phyloP scores from a whole-genome alignment of 2,113 vertebrate species.

The Taxidea taxus region DNA sequence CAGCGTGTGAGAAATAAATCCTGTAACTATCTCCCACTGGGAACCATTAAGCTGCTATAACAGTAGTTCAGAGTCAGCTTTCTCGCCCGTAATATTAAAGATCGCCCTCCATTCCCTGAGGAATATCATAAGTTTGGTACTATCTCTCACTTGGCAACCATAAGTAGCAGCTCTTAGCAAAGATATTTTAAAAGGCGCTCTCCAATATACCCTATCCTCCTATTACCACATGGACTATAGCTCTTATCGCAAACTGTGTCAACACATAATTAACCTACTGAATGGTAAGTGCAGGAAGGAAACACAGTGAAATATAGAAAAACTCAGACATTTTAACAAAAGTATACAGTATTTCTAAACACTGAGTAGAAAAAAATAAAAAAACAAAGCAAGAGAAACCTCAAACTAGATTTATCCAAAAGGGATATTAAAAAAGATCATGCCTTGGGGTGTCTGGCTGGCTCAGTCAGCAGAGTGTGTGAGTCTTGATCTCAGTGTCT shows the following conservation, averaged over 20 bases:
- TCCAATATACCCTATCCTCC: background rate
- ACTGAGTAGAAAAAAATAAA: background rate
- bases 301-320: background rate
- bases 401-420: background rate
- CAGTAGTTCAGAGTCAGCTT: constrained; percentile 73
- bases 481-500: background rate
- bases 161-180: constrained; percentile 61
- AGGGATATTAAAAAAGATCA: background rate
- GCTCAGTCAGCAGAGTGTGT: background rate
- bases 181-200: constrained; percentile 50
- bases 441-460: background rate
- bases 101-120: constrained; percentile 61
- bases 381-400: background rate
- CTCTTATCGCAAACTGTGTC: constrained; percentile 15
- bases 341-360: background rate
- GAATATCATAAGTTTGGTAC: constrained; percentile 64
- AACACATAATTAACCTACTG: constrained; percentile 43
- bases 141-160: constrained; percentile 39
- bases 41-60: constrained; percentile 73
- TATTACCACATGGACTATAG: background rate
- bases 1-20: constrained; percentile 68
- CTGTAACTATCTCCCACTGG: constrained; percentile 71
- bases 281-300: background rate
- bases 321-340: background rate
- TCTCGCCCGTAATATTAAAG: constrained; percentile 62